Conservation (phyloP, 2,113 vertebrate genomes). For the Microcebus jonahi region DNA sequence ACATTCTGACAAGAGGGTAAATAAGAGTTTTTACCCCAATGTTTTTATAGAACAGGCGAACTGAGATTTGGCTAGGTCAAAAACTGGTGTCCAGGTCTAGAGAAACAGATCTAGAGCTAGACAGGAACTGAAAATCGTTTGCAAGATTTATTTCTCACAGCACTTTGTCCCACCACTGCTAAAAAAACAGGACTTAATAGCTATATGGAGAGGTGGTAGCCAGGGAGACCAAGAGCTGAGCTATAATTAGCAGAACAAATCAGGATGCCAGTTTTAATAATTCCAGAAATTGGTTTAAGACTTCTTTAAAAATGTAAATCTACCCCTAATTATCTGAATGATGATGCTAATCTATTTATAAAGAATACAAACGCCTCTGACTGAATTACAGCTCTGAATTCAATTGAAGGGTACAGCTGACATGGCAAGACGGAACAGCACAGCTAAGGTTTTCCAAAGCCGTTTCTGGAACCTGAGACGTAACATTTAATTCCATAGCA, state of each 20-base stretch:
- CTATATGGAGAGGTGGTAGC: conserved; percentile 22
- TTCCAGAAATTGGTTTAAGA: conserved; percentile 69
- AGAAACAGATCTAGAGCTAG: neutral
- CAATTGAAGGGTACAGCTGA: conserved; percentile 79
- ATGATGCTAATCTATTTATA: conserved; percentile 83
- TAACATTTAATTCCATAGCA: conserved; percentile 15
- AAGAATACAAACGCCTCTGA: conserved; percentile 82
- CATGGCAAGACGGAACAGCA: conserved; percentile 69
- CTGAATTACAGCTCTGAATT: conserved; percentile 82
- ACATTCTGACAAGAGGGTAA: neutral
- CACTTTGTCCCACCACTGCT: neutral
- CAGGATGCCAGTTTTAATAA: conserved; percentile 66
- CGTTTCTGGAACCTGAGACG: conserved; percentile 14
- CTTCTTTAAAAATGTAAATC: conserved; percentile 81
- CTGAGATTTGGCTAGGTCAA: neutral
- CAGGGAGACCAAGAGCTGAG: conserved; percentile 41
- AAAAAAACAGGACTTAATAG: neutral
- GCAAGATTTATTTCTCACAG: neutral
- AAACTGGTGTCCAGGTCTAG: neutral
- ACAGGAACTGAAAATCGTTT: neutral
- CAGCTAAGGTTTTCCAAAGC: conserved; percentile 70
- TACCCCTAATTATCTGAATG: conserved; percentile 81
- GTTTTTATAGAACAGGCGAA: neutral
- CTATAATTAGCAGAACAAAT: conserved; percentile 68
- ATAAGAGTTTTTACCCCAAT: neutral